Evolutionary conservation across 2,888 invertebrate species (phyloP).

Genomic region (Tetragonula carbonaria): DNA sequence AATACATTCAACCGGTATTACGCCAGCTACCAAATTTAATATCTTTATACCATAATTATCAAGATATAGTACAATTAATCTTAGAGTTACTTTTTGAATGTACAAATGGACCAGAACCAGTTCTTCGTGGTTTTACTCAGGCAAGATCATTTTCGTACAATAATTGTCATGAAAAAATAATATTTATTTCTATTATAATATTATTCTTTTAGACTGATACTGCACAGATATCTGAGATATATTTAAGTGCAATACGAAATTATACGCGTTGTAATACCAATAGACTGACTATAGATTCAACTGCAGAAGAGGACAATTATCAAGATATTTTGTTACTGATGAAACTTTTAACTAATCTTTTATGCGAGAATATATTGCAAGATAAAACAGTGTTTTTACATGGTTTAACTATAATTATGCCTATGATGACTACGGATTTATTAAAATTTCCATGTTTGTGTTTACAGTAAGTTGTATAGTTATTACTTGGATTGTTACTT

Average conservation of each 20-base stretch:
- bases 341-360: slow-evolving; percentile 88
- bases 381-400: slow-evolving; percentile 85
- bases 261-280: slow-evolving; percentile 89
- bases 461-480: slow-evolving; percentile 85
- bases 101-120: slow-evolving; percentile 87
- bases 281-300: slow-evolving; percentile 87
- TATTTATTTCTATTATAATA: neutral
- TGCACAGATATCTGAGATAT: slow-evolving; percentile 88
- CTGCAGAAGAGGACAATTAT: slow-evolving; percentile 90
- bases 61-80: slow-evolving; percentile 90
- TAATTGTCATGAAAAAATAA: neutral
- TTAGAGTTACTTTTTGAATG: slow-evolving; percentile 90
- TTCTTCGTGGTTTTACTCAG: slow-evolving; percentile 87
- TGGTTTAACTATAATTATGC: slow-evolving; percentile 89
- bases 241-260: slow-evolving; percentile 89
- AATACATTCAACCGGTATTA: slow-evolving; percentile 87
- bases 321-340: slow-evolving; percentile 92
- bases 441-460: slow-evolving; percentile 89
- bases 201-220: slow-evolving; percentile 85
- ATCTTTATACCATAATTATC: slow-evolving; percentile 91
- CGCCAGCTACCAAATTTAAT: slow-evolving; percentile 89
- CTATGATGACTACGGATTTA: slow-evolving; percentile 89
- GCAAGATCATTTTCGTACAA: slow-evolving; percentile 65
- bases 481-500: neutral
- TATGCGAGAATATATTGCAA: slow-evolving; percentile 85